phyloP scores from a whole-genome alignment of 2,888 invertebrate species.

The Athalia cordata region DNA sequence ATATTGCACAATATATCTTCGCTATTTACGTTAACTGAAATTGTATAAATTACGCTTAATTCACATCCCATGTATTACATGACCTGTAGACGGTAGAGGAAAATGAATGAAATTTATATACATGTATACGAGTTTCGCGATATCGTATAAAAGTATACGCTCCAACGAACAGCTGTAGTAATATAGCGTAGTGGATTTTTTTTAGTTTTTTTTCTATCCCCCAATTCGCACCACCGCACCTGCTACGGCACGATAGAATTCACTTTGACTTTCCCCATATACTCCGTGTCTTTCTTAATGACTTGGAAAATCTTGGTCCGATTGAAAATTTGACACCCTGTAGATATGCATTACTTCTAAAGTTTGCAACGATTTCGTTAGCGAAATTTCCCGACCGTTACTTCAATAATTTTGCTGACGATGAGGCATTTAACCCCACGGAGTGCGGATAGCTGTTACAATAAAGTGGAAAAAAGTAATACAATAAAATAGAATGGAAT shows the following conservation, averaged over 20 bases:
- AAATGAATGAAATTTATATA: conserved; percentile 47
- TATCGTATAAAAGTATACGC: conserved; percentile 43
- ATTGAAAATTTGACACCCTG: too few species aligned
- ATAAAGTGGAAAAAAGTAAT: too few species aligned
- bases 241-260: background rate
- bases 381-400: too few species aligned
- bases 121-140: background rate
- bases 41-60: conserved; percentile 33
- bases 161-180: conserved; percentile 42
- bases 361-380: too few species aligned
- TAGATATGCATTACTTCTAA: too few species aligned
- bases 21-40: conserved; percentile 6
- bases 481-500: too few species aligned
- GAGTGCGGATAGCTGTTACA: too few species aligned
- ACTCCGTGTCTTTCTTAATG: too few species aligned
- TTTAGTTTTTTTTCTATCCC: background rate
- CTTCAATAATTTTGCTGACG: too few species aligned
- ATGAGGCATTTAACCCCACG: too few species aligned
- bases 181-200: conserved; percentile 44
- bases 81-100: background rate
- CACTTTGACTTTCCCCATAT: background rate
- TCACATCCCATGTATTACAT: conserved; percentile 16
- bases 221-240: background rate
- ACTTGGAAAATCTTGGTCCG: too few species aligned
- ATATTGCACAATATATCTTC: background rate